phyloP scores from a whole-genome alignment of 2,888 invertebrate genomes.

The Luperina testacea region DNA sequence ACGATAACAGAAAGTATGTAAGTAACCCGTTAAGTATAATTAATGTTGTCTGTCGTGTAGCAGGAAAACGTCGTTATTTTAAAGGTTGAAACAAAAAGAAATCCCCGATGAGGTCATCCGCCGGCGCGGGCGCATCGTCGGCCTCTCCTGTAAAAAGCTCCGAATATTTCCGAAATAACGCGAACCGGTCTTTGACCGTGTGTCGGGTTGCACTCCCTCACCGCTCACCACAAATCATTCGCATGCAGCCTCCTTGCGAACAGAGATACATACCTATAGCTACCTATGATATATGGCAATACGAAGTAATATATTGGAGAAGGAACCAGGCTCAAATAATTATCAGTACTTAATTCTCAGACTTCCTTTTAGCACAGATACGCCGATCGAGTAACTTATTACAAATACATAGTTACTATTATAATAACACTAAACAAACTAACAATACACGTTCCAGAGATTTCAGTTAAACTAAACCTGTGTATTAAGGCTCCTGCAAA shows the following conservation, averaged over 20 bases:
- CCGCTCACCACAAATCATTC: slow-evolving; percentile 80
- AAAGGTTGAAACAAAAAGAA: slow-evolving; percentile 72
- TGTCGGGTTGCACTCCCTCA: slow-evolving; percentile 77
- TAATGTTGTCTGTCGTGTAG: slow-evolving; percentile 56
- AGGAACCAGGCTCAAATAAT: slow-evolving; percentile 32
- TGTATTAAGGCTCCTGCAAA: not conserved
- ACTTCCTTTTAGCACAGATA: slow-evolving; percentile 31
- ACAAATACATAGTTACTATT: slow-evolving; percentile 46
- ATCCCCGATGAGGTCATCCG: slow-evolving; percentile 84
- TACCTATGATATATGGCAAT: slow-evolving; percentile 22
- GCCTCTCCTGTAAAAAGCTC: slow-evolving; percentile 76
- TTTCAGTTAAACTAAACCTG: slow-evolving; percentile 20
- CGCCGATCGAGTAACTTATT: slow-evolving; percentile 27
- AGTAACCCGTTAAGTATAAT: slow-evolving; percentile 59
- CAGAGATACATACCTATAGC: slow-evolving; percentile 34
- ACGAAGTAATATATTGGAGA: slow-evolving; percentile 14
- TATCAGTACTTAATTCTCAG: slow-evolving; percentile 26
- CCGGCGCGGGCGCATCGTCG: slow-evolving; percentile 67
- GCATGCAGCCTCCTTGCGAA: slow-evolving; percentile 71
- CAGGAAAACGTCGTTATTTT: slow-evolving; percentile 66
- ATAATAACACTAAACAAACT: slow-evolving; percentile 47
- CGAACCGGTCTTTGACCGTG: slow-evolving; percentile 88
- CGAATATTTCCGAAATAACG: slow-evolving; percentile 85
- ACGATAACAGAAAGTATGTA: slow-evolving; percentile 32
- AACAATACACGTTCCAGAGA: slow-evolving; percentile 20